A percentile compares a stretch with the other conserved stretches of the same genome.
These are phyloP conservation scores for Enteromius fasciolatus DNA, from an alignment of 2,797 vertebrate species.

Conservation along the genomic window DNA sequence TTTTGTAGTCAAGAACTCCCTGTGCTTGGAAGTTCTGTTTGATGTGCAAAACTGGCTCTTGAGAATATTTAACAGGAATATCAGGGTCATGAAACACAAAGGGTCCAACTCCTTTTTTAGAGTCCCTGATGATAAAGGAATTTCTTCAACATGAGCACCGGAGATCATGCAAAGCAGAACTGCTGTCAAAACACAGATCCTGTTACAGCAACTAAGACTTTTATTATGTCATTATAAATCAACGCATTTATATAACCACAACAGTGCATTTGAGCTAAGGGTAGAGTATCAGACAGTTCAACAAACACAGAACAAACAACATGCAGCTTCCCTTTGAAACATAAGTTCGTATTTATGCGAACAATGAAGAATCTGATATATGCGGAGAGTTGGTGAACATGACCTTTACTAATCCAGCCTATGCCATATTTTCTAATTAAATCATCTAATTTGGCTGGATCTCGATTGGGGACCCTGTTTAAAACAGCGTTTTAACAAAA, in stretches of 20 bases:
- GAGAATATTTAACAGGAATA: slow-evolving; percentile 7
- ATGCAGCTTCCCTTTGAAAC: neutral
- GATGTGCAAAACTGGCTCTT: slow-evolving; percentile 19
- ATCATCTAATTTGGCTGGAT: neutral
- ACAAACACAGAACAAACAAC: neutral
- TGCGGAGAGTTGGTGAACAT: neutral
- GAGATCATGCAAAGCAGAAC: neutral
- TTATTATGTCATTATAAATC: neutral
- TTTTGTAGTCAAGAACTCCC: neutral
- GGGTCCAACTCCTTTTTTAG: neutral
- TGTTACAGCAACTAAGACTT: slow-evolving; percentile 10
- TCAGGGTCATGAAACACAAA: slow-evolving; percentile 16
- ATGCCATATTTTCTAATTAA: neutral
- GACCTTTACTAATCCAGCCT: neutral
- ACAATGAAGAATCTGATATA: neutral
- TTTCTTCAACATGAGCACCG: neutral
- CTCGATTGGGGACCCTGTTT: neutral
- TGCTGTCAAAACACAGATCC: slow-evolving; percentile 24
- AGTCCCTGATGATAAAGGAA: slow-evolving; percentile 15
- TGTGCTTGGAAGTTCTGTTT: neutral
- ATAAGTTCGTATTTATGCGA: neutral
- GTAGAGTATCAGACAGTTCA: neutral
- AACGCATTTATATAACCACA: slow-evolving; percentile 1
- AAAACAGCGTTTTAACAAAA: neutral
- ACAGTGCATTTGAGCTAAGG: neutral